Percentiles rank a stretch among this genome's conserved stretches.
These are phyloP conservation scores for Decapterus maruadsi DNA, from an alignment of 2,797 vertebrate genomes.

Conservation along the genomic window DNA sequence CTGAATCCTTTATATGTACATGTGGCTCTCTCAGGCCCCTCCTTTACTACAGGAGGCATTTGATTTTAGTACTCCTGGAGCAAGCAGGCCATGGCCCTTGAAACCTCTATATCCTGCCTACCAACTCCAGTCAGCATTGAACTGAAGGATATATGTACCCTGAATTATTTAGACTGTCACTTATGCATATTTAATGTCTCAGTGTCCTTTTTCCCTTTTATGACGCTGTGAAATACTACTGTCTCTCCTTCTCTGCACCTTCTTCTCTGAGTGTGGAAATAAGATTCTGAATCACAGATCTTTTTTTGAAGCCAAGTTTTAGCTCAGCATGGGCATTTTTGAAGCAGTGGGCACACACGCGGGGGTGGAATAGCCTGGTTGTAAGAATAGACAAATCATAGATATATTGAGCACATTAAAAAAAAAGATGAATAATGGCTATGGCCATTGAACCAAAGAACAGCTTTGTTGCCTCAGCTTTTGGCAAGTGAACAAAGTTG, in stretches of 20 bases:
- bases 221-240: constrained; percentile 81
- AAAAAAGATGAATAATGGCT: constrained; percentile 29
- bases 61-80: constrained; percentile 56
- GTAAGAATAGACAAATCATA: constrained; percentile 28
- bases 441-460: constrained; percentile 32
- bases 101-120: constrained; percentile 65
- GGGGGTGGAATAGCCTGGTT: constrained; percentile 21
- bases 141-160: constrained; percentile 81
- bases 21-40: neutral
- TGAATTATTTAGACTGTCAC: constrained; percentile 87
- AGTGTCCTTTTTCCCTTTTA: constrained; percentile 83
- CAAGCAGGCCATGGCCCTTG: constrained; percentile 49
- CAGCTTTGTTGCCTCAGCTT: constrained; percentile 28
- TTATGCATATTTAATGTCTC: constrained; percentile 86
- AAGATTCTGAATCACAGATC: constrained; percentile 49
- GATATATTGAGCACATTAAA: neutral
- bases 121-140: constrained; percentile 73
- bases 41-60: constrained; percentile 35
- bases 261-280: constrained; percentile 39
- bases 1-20: neutral
- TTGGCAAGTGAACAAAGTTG: constrained; percentile 22
- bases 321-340: constrained; percentile 32
- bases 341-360: constrained; percentile 17
- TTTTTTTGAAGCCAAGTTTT: constrained; percentile 25
- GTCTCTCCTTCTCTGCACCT: constrained; percentile 59